Evolutionary conservation across 2,113 vertebrate species (phyloP).

Genomic region (Colaptes auratus): DNA sequence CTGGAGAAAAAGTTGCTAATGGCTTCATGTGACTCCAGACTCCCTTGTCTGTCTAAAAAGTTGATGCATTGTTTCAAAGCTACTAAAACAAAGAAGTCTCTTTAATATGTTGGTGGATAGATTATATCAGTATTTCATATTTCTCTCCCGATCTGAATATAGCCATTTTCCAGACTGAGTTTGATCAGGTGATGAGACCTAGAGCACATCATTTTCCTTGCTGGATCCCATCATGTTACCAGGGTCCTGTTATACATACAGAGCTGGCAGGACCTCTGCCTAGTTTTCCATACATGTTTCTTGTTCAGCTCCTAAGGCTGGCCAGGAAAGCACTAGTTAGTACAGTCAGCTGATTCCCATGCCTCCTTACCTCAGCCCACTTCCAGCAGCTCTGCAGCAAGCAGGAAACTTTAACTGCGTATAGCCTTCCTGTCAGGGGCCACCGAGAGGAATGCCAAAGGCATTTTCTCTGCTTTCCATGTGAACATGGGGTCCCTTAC

Average conservation of each 20-base stretch:
- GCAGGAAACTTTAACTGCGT: neutral
- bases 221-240: neutral
- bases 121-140: neutral
- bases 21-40: neutral
- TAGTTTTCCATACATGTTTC: neutral
- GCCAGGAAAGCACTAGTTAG: neutral
- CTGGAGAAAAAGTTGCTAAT: neutral
- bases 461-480: neutral
- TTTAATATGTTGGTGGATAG: neutral
- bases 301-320: neutral
- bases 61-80: neutral
- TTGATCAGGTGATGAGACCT: neutral
- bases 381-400: neutral
- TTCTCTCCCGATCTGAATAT: neutral
- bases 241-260: neutral
- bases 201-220: neutral
- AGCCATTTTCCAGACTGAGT: neutral
- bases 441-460: neutral
- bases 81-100: neutral
- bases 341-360: neutral
- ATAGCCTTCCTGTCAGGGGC: conserved; percentile 9
- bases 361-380: neutral
- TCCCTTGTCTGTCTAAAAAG: neutral
- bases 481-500: neutral
- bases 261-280: neutral